Evolutionary conservation across 2,888 invertebrate species (phyloP), one percentile per base, ranked within the genome.

Genomic region (Bhutanitis thaidina): DNA sequence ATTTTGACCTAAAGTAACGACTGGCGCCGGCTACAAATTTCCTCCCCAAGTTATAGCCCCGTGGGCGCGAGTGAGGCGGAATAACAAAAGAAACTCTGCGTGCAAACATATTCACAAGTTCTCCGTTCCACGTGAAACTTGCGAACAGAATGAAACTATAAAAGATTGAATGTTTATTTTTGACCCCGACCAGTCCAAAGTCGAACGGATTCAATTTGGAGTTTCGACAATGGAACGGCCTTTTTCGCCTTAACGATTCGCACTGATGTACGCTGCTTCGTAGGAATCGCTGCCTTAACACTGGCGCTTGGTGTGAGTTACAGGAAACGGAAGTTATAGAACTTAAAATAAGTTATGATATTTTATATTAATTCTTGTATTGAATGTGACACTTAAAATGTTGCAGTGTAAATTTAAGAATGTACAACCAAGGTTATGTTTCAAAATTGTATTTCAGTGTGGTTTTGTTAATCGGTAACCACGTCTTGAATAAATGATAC

Each of bases 201-300:
- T 67, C 54, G 56, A n/a, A 52, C 44, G 64, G 59, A 69, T 69
- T 70, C 64, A 64, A 72, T 71, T 65, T 57, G 57, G 61, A 59
- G 55, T 55, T 51, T 54, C 53, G 58, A 70, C 69, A 71, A 71
- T 66, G 57, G 61, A 56, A 45, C 51, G 61, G 57, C 58, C 57
- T 62, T 62, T 64, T 62, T 13, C 40, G 7, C 14, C 57, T 57
- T 52, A 55, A 57, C 59, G 59, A 57, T 47, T 57, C 54, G 53
- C 55, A 56, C 57, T 55, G 45, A 56, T 59, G 60, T 58, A 60
- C 54, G 46, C 47, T 39, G 62, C 29, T 41, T 41, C 41, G 41
- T 25, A 10, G 8, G 29, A 41, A 15, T 30, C 34, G 34, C 34
- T 5, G 12, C 12, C 34, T 34, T 5, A 12, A 9, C 10, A 34